phyloP scores from a whole-genome alignment of 2,888 invertebrate genomes.

The Tromatobia lineatoria region DNA sequence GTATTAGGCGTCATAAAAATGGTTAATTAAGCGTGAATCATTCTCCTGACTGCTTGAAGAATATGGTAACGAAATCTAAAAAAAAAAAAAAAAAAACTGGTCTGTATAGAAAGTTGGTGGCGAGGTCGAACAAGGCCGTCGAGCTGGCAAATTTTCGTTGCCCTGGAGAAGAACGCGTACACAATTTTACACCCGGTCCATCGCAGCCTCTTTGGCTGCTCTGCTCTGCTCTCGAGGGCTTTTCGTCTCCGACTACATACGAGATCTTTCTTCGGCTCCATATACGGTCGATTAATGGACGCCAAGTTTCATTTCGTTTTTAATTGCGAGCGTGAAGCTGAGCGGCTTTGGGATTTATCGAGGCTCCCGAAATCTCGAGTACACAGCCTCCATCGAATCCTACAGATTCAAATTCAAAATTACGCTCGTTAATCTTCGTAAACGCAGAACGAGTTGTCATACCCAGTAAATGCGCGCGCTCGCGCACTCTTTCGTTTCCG shows the following conservation, averaged over 20 bases:
- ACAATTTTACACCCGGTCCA: conserved; percentile 54
- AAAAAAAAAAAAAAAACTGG: conserved; percentile 22
- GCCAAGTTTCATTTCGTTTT: conserved; percentile 67
- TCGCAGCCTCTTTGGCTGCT: not conserved
- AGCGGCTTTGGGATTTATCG: conserved; percentile 54
- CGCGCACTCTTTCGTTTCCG: conserved; percentile 21
- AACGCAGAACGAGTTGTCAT: conserved; percentile 53
- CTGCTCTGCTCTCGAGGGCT: not conserved
- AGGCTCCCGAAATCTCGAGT: conserved; percentile 26
- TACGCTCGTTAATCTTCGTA: conserved; percentile 64
- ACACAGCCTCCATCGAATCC: not conserved
- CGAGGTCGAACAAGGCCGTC: conserved; percentile 66
- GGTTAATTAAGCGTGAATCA: conserved; percentile 4
- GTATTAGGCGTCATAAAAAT: not conserved
- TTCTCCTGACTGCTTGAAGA: not conserved
- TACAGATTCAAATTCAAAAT: conserved; percentile 52
- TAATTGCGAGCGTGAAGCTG: conserved; percentile 60
- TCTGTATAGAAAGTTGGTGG: conserved; percentile 56
- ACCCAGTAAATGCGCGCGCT: conserved; percentile 1
- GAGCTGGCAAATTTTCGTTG: conserved; percentile 49
- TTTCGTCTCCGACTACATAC: not conserved
- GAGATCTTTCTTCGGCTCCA: conserved; percentile 66
- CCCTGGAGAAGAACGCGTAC: conserved; percentile 1
- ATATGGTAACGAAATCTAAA: conserved; percentile 4
- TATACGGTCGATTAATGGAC: conserved; percentile 70